Conservation (phyloP, 2,113 vertebrate species). For the Murina feae region DNA sequence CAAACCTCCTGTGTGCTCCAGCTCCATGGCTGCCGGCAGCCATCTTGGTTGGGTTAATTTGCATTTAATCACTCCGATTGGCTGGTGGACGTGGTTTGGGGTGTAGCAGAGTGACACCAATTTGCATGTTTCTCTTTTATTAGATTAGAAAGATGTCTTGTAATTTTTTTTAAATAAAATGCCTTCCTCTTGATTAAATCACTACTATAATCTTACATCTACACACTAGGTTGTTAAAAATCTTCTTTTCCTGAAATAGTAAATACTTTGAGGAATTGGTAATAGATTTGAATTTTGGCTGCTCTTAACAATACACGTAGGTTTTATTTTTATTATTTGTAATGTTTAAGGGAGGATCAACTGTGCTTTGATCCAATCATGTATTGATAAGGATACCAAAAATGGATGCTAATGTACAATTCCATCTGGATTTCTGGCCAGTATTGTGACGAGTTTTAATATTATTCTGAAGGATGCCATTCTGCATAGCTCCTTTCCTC, state of each 20-base stretch:
- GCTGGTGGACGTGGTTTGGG: too few species aligned
- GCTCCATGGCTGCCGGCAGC: too few species aligned
- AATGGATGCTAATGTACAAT: constrained; percentile 26
- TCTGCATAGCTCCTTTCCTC: not conserved
- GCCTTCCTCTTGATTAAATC: not conserved
- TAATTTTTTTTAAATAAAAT: not conserved
- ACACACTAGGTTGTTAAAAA: not conserved
- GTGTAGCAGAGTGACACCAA: too few species aligned
- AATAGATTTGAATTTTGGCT: constrained; percentile 17
- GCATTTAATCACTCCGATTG: too few species aligned
- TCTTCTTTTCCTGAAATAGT: constrained; percentile 1
- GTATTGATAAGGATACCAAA: constrained; percentile 43
- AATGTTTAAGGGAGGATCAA: constrained; percentile 29
- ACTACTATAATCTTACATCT: not conserved
- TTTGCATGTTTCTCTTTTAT: too few species aligned
- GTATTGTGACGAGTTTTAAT: constrained; percentile 18
- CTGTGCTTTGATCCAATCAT: constrained; percentile 27
- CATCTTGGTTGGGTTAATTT: too few species aligned
- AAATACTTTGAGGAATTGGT: constrained; percentile 27
- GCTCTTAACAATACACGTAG: not conserved
- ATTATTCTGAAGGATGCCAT: not conserved
- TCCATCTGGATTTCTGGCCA: constrained; percentile 39
- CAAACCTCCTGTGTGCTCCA: too few species aligned
- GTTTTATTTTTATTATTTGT: constrained; percentile 35
- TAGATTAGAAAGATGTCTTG: too few species aligned